Percentiles rank a stretch among this genome's conserved stretches.
phyloP scores from a whole-genome alignment of 2,888 invertebrate species.

The Acheta domesticus region DNA sequence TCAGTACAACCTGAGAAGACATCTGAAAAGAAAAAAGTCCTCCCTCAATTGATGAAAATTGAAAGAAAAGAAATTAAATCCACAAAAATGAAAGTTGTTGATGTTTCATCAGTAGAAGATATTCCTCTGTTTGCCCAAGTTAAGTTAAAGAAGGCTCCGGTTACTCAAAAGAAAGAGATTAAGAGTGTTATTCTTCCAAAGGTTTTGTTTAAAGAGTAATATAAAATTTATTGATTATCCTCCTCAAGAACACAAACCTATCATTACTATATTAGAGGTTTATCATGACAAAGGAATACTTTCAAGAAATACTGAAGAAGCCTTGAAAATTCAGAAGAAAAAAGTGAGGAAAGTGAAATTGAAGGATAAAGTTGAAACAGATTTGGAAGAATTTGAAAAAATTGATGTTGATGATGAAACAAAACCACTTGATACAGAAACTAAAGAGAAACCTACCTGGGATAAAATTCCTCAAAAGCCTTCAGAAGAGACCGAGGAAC shows the following conservation, averaged over 20 bases:
- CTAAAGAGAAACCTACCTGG: conserved; percentile 42
- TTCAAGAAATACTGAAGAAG: conserved; percentile 43
- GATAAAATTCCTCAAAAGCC: conserved; percentile 40
- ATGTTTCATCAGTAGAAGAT: conserved; percentile 50
- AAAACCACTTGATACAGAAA: conserved; percentile 31
- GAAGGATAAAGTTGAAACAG: conserved; percentile 40
- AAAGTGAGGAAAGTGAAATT: conserved; percentile 39
- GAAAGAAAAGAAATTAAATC: conserved; percentile 59
- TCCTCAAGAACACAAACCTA: conserved; percentile 44
- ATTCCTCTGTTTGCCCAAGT: conserved; percentile 62
- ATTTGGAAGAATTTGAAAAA: conserved; percentile 42
- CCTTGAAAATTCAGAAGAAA: conserved; percentile 41
- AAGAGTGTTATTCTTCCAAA: conserved; percentile 56
- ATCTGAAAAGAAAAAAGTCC: conserved; percentile 38
- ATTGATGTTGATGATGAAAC: conserved; percentile 24
- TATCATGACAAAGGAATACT: conserved; percentile 42
- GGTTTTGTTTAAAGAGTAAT: conserved; percentile 66
- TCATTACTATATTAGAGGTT: conserved; percentile 43
- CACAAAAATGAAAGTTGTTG: conserved; percentile 58
- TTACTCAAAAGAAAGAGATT: conserved; percentile 52
- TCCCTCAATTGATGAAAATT: conserved; percentile 54
- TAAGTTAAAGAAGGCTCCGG: conserved; percentile 61
- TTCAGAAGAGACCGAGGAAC: conserved; percentile 40
- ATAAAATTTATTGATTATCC: conserved; percentile 57
- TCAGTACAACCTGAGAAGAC: conserved; percentile 34